These are phyloP conservation scores for Phocoena sinus DNA, from an alignment of 2,113 vertebrate genomes.

Conservation along the genomic window DNA sequence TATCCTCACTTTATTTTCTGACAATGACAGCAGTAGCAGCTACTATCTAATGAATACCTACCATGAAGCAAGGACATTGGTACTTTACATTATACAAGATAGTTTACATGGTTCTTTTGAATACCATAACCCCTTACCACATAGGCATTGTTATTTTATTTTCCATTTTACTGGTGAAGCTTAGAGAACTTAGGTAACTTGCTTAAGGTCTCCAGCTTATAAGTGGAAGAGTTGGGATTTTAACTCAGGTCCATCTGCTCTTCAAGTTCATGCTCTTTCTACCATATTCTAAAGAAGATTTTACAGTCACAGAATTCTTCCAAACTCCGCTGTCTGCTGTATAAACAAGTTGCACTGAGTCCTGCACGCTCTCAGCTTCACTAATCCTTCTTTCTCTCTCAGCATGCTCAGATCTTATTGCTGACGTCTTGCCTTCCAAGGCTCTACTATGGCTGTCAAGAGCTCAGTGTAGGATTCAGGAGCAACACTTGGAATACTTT, in stretches of 20 bases:
- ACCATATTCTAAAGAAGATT: neutral
- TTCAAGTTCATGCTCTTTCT: neutral
- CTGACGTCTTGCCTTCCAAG: neutral
- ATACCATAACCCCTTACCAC: no score
- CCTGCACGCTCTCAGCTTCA: neutral
- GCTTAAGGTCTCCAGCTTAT: neutral
- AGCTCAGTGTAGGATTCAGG: neutral
- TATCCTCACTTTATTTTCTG: neutral
- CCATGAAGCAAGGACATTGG: neutral
- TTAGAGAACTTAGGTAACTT: neutral
- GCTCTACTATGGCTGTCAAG: neutral
- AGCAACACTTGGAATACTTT: neutral
- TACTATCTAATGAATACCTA: neutral
- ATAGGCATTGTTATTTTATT: neutral
- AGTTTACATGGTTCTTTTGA: neutral
- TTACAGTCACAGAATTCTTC: neutral
- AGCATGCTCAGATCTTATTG: neutral
- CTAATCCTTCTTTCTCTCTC: neutral
- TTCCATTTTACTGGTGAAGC: neutral
- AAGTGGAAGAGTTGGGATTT: neutral
- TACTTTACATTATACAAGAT: neutral
- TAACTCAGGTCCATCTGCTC: neutral
- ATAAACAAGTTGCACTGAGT: neutral
- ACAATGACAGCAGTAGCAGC: neutral
- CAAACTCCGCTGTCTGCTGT: neutral